These are phyloP conservation scores for Apamea anceps DNA, from an alignment of 2,888 invertebrate genomes.

Conservation along the genomic window DNA sequence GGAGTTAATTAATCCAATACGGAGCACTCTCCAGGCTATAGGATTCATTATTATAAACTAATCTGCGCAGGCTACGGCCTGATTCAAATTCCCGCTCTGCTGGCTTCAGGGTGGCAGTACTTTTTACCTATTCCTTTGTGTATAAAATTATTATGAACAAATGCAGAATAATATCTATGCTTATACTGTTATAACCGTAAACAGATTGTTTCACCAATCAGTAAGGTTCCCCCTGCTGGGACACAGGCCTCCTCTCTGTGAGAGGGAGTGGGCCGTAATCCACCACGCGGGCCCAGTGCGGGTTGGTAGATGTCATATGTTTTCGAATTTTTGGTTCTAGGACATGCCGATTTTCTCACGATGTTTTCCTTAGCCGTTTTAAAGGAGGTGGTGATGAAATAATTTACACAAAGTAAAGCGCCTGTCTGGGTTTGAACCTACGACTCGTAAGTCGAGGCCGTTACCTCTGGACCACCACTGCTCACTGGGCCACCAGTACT, in stretches of 20 bases:
- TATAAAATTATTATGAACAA: not conserved
- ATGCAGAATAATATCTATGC: not conserved
- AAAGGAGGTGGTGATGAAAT: no score
- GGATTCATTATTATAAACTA: slow-evolving; percentile 20
- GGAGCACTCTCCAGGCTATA: slow-evolving; percentile 24
- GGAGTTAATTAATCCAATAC: slow-evolving; percentile 40
- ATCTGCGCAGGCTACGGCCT: not conserved
- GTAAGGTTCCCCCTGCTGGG: not conserved
- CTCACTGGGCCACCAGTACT: no score
- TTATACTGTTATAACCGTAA: not conserved
- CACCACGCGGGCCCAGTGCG: not conserved
- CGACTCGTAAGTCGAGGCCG: no score
- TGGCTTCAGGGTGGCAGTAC: not conserved
- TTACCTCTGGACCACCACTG: no score
- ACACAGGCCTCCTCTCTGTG: not conserved
- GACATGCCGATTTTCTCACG: no score
- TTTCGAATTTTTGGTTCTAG: no score
- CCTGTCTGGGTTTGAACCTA: no score
- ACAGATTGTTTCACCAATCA: not conserved
- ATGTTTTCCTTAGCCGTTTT: no score
- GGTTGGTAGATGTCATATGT: not conserved
- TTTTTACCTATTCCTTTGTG: not conserved
- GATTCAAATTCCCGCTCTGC: slow-evolving; percentile 2
- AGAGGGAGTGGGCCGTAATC: not conserved
- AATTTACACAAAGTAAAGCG: no score